Evolutionary conservation across 1,140 invertebrate species (phyloP), one percentile per base, ranked within the genome.

Genomic region (Ceratosolen fusciceps): DNA sequence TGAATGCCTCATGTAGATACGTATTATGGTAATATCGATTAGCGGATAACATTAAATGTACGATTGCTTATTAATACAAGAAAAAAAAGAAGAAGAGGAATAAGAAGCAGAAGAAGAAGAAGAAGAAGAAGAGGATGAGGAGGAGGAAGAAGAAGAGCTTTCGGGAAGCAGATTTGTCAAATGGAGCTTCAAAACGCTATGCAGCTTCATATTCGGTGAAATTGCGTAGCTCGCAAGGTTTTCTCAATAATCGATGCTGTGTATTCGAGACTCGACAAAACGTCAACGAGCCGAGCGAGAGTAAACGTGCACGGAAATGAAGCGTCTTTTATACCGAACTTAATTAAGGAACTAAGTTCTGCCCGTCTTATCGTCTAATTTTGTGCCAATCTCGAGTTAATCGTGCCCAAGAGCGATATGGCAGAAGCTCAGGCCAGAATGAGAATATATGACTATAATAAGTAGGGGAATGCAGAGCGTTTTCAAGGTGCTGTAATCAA

Each of bases 361-460:
- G 24, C 37, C 12, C 24, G 52, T 37, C 39, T 24, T 67, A 71
- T 21, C 65, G 21, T 80, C 65, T 80, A 49, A 75, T 80, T 80
- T 80, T 58, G 72, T 70, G 47, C 52, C 73, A 70, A 80, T 80
- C 74, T 24, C 71, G 26, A 58, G 37, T 65, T 80, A 80, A 80
- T 74, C 49, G 77, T 39, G 29, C 29, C 58, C 78, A 9, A 31
- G 52, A 37, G 47, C 26, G 14, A 43, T 1, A 39, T 58, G 4
- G 37, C 12, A 26, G 19, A 62, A 26, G 26, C 4, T 43, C 24
- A 74, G 39, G 19, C n/a, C 24, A 49, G 39, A 14, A 34, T 9
- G 34, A 37, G 34, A 65, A 65, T 16, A 65, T 65, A 37, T 37
- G 19, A 21, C 70, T 31, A 75, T 43, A n/a, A 19, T 43, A 39